A percentile compares a stretch with the other conserved stretches of the same genome.
Evolutionary conservation across 2,888 invertebrate species (phyloP).

Genomic region (Pteria penguin): DNA sequence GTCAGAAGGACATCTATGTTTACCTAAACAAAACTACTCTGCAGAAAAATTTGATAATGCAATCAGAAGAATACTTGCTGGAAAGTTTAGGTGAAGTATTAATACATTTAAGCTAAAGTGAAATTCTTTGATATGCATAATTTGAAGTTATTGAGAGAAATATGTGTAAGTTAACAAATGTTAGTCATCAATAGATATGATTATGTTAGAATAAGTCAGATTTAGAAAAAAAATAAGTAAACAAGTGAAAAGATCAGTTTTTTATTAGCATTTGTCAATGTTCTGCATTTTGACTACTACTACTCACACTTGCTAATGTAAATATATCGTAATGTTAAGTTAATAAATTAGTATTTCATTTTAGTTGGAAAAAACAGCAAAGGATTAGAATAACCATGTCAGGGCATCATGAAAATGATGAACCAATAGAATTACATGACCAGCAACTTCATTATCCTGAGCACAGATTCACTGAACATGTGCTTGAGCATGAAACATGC

Average conservation of each 20-base stretch:
- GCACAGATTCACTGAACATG: slow-evolving; percentile 81
- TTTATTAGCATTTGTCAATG: too few species aligned
- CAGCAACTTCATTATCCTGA: slow-evolving; percentile 83
- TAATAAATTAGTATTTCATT: slow-evolving; percentile 4
- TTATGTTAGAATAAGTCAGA: too few species aligned
- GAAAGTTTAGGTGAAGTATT: slow-evolving; percentile 82
- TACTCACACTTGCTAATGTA: too few species aligned
- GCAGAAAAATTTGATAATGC: slow-evolving; percentile 86
- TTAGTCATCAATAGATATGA: too few species aligned
- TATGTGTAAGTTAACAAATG: too few species aligned
- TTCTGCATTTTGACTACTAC: too few species aligned
- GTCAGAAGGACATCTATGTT: slow-evolving; percentile 95
- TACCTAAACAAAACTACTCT: slow-evolving; percentile 91
- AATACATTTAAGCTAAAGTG: too few species aligned
- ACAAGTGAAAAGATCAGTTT: too few species aligned
- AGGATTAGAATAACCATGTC: slow-evolving; percentile 93
- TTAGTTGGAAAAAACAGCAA: slow-evolving; percentile 91
- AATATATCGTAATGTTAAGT: neutral
- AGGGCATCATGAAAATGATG: slow-evolving; percentile 84
- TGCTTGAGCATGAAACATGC: slow-evolving; percentile 62
- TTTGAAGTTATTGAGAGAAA: too few species aligned
- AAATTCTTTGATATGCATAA: too few species aligned
- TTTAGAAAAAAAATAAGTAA: too few species aligned
- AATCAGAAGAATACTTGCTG: slow-evolving; percentile 86
- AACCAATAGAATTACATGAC: slow-evolving; percentile 88